Evolutionary conservation across 2,888 invertebrate species (phyloP).

Genomic region (Aphrophora alni): DNA sequence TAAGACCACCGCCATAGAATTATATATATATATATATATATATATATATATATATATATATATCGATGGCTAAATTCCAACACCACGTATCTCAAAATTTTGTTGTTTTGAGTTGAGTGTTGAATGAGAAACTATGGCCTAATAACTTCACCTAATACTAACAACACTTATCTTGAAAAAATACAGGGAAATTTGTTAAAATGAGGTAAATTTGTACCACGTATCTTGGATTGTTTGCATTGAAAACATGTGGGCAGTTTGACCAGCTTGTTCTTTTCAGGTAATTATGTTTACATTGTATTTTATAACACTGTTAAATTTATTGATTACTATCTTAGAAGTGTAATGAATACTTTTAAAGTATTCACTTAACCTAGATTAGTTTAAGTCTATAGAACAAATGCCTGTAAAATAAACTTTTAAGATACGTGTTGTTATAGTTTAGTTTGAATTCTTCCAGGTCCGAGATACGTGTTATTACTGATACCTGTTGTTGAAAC

Average conservation of each 20-base stretch:
- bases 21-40: no score
- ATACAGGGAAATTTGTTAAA: slow-evolving; percentile 11
- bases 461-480: no score
- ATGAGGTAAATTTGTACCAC: slow-evolving; percentile 16
- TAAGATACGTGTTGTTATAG: no score
- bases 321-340: neutral
- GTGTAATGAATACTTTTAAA: neutral
- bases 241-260: neutral
- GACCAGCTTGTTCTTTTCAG: no score
- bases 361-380: neutral
- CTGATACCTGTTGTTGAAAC: no score
- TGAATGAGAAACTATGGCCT: slow-evolving; percentile 16
- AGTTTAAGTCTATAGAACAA: neutral
- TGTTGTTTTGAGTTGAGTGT: slow-evolving; percentile 21
- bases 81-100: neutral
- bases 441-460: no score
- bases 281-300: neutral
- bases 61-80: slow-evolving; percentile 6
- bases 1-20: no score
- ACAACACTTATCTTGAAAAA: slow-evolving; percentile 10
- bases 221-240: slow-evolving; percentile 2
- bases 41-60: no score
- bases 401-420: no score
- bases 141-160: slow-evolving; percentile 2
- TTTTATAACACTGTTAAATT: neutral